Evolutionary conservation across 2,797 vertebrate genomes (phyloP).

Genomic region (Agapornis canus): DNA sequence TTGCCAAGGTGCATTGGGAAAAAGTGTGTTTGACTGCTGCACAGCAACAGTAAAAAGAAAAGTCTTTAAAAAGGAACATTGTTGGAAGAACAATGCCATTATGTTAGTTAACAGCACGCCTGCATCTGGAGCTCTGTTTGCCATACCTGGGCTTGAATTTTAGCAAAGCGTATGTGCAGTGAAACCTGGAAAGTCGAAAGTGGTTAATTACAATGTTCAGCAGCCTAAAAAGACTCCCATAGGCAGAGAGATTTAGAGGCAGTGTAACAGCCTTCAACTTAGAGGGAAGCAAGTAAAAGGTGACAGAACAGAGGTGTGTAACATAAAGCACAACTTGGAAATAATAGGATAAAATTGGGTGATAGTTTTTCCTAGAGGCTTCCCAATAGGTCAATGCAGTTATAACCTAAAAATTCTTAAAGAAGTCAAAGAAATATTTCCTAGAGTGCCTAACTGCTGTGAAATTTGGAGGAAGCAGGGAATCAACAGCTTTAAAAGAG

Average conservation of each 20-base stretch:
- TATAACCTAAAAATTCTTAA: neutral
- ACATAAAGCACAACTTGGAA: neutral
- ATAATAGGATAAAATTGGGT: neutral
- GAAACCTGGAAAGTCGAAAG: constrained; percentile 6
- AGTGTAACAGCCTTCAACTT: neutral
- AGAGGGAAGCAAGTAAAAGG: neutral
- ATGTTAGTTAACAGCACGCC: neutral
- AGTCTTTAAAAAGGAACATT: neutral
- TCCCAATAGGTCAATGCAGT: neutral
- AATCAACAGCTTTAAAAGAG: constrained; percentile 10
- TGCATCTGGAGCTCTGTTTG: constrained; percentile 12
- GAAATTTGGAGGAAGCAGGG: neutral
- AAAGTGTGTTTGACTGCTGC: neutral
- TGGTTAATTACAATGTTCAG: constrained; percentile 1
- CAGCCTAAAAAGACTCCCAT: neutral
- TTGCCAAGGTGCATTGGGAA: neutral
- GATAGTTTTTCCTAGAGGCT: neutral
- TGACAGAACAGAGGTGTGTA: neutral
- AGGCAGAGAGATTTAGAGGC: neutral
- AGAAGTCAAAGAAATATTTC: neutral
- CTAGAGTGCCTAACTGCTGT: neutral
- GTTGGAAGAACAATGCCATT: neutral
- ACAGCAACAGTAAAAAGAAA: neutral
- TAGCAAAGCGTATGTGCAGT: neutral
- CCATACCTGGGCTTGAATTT: neutral